These are phyloP conservation scores for Drosophila ercepeae DNA, from an alignment of 1,140 invertebrate genomes.

Conservation along the genomic window DNA sequence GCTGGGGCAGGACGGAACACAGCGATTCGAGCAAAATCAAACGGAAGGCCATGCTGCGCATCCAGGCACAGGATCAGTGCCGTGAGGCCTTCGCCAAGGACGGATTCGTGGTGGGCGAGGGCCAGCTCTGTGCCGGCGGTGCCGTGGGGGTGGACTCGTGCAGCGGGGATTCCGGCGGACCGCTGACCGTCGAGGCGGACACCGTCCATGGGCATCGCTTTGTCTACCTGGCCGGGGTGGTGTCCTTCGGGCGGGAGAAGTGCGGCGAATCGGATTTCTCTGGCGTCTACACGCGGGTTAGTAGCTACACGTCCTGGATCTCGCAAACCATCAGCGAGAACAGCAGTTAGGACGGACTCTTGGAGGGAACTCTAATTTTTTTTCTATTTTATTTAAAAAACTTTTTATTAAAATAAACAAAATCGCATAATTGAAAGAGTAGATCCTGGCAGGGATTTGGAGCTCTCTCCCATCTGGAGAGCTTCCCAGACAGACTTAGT, in stretches of 20 bases:
- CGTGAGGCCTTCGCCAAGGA: slow-evolving; percentile 13
- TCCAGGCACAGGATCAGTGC: slow-evolving; percentile 44
- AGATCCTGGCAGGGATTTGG: no score
- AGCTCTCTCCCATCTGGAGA: neutral
- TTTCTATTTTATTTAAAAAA: neutral
- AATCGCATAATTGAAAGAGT: no score
- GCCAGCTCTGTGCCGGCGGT: slow-evolving; percentile 69
- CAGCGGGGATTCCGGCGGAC: slow-evolving; percentile 69
- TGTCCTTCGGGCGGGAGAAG: slow-evolving; percentile 39
- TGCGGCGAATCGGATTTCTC: slow-evolving; percentile 49
- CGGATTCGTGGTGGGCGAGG: neutral
- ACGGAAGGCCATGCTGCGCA: slow-evolving; percentile 50
- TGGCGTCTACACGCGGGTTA: slow-evolving; percentile 57
- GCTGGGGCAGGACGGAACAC: slow-evolving; percentile 91
- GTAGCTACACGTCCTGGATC: slow-evolving; percentile 61
- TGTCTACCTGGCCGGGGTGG: slow-evolving; percentile 58
- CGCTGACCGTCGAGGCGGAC: slow-evolving; percentile 51
- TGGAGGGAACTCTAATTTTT: neutral
- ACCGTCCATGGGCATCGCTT: slow-evolving; percentile 33
- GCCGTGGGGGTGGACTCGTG: slow-evolving; percentile 58
- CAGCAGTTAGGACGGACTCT: slow-evolving; percentile 3
- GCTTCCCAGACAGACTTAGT: neutral
- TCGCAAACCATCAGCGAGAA: slow-evolving; percentile 46
- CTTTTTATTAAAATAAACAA: no score
- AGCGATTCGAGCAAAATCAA: slow-evolving; percentile 60